Conservation (phyloP, 2,113 vertebrate genomes). For the Apodemus speciosus region DNA sequence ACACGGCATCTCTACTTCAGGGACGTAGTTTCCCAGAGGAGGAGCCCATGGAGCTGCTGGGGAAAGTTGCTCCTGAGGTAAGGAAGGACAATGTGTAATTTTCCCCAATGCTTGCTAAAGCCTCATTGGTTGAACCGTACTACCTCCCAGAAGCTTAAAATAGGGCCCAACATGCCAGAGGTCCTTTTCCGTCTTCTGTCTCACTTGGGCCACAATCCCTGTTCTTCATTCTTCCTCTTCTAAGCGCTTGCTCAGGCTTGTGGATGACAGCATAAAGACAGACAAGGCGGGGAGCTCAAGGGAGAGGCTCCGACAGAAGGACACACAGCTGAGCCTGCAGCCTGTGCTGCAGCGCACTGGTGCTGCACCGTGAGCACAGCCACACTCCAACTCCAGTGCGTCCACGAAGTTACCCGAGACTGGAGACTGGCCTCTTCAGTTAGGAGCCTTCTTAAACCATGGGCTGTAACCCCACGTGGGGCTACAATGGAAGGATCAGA, state of each 20-base stretch:
- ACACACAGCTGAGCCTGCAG: not conserved
- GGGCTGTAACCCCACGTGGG: not conserved
- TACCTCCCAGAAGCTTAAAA: slow-evolving; percentile 13
- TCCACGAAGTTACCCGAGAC: not conserved
- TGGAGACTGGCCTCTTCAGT: not conserved
- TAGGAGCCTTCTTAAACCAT: not conserved
- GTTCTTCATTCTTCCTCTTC: not conserved
- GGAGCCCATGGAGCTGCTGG: not conserved
- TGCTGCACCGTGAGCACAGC: not conserved
- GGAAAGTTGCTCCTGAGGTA: slow-evolving; percentile 27
- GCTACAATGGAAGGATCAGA: not conserved
- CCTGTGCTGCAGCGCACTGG: not conserved
- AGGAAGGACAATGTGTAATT: not conserved
- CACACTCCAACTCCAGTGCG: not conserved
- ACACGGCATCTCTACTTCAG: slow-evolving; percentile 1
- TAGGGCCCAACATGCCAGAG: not conserved
- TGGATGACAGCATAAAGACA: not conserved
- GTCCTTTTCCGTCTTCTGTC: slow-evolving; percentile 12
- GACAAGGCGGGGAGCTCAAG: not conserved
- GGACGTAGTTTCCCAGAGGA: slow-evolving; percentile 9
- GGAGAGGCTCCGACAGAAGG: not conserved
- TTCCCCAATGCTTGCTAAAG: slow-evolving; percentile 11
- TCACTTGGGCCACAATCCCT: not conserved
- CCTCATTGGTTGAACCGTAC: not conserved
- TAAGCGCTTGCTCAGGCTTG: not conserved